phyloP scores from a whole-genome alignment of 2,113 vertebrate species.

The Rhabdomys dilectus region DNA sequence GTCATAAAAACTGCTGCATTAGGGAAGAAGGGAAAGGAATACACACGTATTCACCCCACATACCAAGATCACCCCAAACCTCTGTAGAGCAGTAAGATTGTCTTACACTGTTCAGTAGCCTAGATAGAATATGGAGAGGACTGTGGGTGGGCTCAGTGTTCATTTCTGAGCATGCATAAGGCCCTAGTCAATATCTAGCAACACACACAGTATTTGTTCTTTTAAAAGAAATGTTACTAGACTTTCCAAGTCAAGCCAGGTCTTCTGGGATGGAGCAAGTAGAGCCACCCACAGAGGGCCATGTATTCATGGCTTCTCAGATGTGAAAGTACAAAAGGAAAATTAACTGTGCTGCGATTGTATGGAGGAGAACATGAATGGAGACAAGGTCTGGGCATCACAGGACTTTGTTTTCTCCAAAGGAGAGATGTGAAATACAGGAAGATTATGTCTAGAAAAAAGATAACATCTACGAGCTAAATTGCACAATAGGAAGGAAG shows the following conservation, averaged over 20 bases:
- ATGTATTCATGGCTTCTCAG: conserved; percentile 30
- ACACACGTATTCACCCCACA: not conserved
- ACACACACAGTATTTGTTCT: not conserved
- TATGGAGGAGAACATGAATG: conserved; percentile 3
- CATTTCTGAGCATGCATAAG: not conserved
- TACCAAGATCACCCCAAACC: not conserved
- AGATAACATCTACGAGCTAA: conserved; percentile 38
- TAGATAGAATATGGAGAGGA: not conserved
- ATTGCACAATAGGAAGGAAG: not conserved
- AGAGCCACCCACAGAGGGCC: conserved; percentile 63
- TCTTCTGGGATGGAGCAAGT: conserved; percentile 72
- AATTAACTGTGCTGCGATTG: conserved; percentile 63
- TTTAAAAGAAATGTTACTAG: conserved; percentile 5
- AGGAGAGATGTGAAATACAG: conserved; percentile 65
- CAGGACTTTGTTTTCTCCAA: not conserved
- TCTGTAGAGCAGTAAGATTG: not conserved
- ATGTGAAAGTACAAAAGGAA: conserved; percentile 70
- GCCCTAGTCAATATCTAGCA: not conserved
- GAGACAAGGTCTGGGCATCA: conserved; percentile 60
- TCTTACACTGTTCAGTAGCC: conserved; percentile 63
- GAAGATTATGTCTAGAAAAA: conserved; percentile 59
- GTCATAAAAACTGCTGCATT: conserved; percentile 79
- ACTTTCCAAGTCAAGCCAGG: conserved; percentile 74
- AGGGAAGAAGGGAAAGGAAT: not conserved
- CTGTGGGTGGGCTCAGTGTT: too few relatives aligned